These are phyloP conservation scores for Archocentrus centrarchus DNA, from an alignment of 2,113 vertebrate species.

Conservation along the genomic window DNA sequence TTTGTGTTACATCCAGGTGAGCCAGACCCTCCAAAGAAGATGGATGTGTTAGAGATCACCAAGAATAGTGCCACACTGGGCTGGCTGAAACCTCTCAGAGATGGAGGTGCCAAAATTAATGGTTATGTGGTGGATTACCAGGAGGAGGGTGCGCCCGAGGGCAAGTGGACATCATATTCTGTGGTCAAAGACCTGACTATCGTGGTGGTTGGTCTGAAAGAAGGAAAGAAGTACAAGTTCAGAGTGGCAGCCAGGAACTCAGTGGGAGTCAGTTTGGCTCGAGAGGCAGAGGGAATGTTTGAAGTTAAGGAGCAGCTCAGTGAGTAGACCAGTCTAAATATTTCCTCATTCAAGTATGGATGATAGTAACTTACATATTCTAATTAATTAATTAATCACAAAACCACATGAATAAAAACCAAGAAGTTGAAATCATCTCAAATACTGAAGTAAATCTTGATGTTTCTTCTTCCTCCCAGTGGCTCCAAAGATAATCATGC, in stretches of 20 bases:
- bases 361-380: not conserved
- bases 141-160: slow-evolving; percentile 87
- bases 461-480: slow-evolving; percentile 78
- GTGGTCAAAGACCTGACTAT: slow-evolving; percentile 96
- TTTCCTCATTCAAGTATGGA: not conserved
- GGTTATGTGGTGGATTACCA: slow-evolving; percentile 95
- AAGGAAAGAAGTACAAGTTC: slow-evolving; percentile 95
- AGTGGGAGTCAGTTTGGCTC: slow-evolving; percentile 91
- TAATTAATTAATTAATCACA: not conserved
- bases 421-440: not conserved
- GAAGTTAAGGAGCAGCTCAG: slow-evolving; percentile 98
- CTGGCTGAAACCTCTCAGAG: slow-evolving; percentile 94
- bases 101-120: slow-evolving; percentile 95
- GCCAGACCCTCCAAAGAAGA: slow-evolving; percentile 96
- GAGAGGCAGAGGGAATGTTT: slow-evolving; percentile 92
- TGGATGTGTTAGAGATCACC: slow-evolving; percentile 94
- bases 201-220: slow-evolving; percentile 94
- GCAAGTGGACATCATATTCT: slow-evolving; percentile 95
- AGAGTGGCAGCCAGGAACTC: slow-evolving; percentile 95
- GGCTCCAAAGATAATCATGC: slow-evolving; percentile 93
- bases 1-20: slow-evolving; percentile 82
- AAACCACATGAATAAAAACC: not conserved
- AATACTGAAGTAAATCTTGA: not conserved
- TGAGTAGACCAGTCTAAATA: slow-evolving; percentile 76
- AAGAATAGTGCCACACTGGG: slow-evolving; percentile 92